Conservation (phyloP, 1,140 invertebrate genomes). For the Laodelphax striatellus region DNA sequence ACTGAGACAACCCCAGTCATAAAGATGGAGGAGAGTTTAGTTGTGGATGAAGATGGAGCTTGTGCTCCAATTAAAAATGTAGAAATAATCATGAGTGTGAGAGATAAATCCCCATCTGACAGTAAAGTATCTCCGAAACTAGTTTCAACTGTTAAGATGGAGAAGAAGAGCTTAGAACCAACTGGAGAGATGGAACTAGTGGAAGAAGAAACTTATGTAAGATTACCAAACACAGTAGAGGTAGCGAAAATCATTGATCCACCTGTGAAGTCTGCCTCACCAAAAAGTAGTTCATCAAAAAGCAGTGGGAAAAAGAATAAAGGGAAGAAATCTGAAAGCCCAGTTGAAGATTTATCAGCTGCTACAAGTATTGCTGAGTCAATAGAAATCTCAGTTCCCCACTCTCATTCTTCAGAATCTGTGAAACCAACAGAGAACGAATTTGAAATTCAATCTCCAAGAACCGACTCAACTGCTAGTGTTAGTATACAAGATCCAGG, state of each 20-base stretch:
- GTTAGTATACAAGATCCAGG: slow-evolving; percentile 31
- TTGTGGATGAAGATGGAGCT: too few species aligned
- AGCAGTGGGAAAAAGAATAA: slow-evolving; percentile 2
- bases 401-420: slow-evolving; percentile 34
- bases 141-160: slow-evolving; percentile 23
- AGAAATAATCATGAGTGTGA: slow-evolving; percentile 27
- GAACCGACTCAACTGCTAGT: slow-evolving; percentile 4
- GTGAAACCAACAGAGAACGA: slow-evolving; percentile 35
- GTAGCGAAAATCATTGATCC: slow-evolving; percentile 7
- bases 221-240: slow-evolving; percentile 19
- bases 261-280: neutral
- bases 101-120: slow-evolving; percentile 22
- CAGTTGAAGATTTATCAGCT: slow-evolving; percentile 29
- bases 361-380: slow-evolving; percentile 46
- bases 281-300: slow-evolving; percentile 6
- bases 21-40: too few species aligned
- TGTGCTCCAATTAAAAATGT: slow-evolving; percentile 19
- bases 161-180: slow-evolving; percentile 14
- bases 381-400: slow-evolving; percentile 41
- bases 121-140: neutral
- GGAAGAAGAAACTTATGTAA: slow-evolving; percentile 25
- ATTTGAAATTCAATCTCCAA: slow-evolving; percentile 9
- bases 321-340: neutral
- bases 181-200: slow-evolving; percentile 14
- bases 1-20: too few species aligned